Conservation (phyloP, 2,797 vertebrate species). For the Dromococcyx pavoninus region DNA sequence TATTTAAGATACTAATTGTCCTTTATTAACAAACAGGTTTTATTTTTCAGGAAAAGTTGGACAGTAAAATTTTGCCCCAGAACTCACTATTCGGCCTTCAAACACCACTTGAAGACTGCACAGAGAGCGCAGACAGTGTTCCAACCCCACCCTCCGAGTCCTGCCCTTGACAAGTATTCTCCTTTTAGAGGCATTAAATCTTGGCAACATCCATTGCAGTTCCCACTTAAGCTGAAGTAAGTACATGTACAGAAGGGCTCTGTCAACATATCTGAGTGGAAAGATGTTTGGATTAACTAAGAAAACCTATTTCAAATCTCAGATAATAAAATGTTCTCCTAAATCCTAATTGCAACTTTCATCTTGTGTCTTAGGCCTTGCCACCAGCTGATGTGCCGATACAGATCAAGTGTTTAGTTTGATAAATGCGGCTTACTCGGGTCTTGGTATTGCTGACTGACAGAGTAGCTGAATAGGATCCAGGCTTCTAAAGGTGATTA, state of each 20-base stretch:
- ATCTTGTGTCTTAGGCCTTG: slow-evolving; percentile 75
- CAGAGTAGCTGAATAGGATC: slow-evolving; percentile 74
- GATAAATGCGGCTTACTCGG: slow-evolving; percentile 82
- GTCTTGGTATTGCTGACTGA: slow-evolving; percentile 67
- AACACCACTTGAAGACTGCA: background rate
- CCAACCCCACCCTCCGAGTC: background rate
- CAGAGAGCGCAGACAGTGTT: background rate
- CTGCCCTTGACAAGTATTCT: slow-evolving; percentile 44
- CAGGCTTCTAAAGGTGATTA: slow-evolving; percentile 84
- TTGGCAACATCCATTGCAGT: slow-evolving; percentile 57
- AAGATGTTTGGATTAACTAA: slow-evolving; percentile 74
- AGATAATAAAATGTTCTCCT: slow-evolving; percentile 81
- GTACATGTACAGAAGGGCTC: slow-evolving; percentile 55
- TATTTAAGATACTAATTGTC: background rate
- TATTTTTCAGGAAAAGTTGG: background rate
- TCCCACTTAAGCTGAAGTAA: slow-evolving; percentile 70
- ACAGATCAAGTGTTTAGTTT: slow-evolving; percentile 86
- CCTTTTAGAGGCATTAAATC: slow-evolving; percentile 49
- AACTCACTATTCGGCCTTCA: background rate
- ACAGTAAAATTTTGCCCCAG: background rate
- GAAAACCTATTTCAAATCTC: slow-evolving; percentile 77
- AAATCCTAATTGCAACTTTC: slow-evolving; percentile 83
- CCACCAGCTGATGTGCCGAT: slow-evolving; percentile 77
- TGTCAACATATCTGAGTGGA: slow-evolving; percentile 68
- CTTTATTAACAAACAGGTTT: background rate